Percentiles rank a stretch among this genome's conserved stretches.
Evolutionary conservation across 2,888 invertebrate species (phyloP).

Genomic region (Conomelus anceps): DNA sequence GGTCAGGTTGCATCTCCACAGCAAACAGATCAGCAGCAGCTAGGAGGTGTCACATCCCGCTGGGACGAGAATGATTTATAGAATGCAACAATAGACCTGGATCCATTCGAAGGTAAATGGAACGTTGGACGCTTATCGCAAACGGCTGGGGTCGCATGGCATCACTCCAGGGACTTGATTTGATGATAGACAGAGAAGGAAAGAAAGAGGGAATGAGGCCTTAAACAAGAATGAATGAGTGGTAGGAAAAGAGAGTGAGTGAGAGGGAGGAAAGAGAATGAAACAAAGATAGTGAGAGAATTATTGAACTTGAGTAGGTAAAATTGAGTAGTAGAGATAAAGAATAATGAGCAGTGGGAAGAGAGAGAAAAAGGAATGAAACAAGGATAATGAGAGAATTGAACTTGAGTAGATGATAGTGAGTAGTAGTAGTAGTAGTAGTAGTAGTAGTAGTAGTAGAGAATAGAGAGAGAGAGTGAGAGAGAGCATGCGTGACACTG

Average conservation of each 20-base stretch:
- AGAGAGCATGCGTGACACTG: not conserved
- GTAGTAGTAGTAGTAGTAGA: no score
- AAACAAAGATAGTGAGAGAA: not conserved
- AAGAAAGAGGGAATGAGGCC: no score
- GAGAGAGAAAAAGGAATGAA: not conserved
- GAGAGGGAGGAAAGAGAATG: not conserved
- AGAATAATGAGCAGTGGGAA: not conserved
- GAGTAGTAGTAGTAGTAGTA: no score
- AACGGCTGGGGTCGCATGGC: not conserved
- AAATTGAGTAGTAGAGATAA: not conserved
- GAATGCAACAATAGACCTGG: not conserved
- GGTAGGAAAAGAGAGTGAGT: not conserved
- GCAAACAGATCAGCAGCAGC: not conserved
- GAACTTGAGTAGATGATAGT: not conserved
- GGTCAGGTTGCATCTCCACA: not conserved
- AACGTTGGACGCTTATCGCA: not conserved
- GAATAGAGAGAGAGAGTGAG: no score
- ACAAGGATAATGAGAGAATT: not conserved
- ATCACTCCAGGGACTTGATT: not conserved
- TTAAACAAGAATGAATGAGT: not conserved
- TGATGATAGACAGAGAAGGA: not conserved
- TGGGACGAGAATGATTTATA: not conserved
- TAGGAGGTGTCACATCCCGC: not conserved
- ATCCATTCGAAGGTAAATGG: no score
- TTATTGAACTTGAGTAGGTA: not conserved